Conservation (phyloP, 2,888 invertebrate genomes). For the Protonemura montana region DNA sequence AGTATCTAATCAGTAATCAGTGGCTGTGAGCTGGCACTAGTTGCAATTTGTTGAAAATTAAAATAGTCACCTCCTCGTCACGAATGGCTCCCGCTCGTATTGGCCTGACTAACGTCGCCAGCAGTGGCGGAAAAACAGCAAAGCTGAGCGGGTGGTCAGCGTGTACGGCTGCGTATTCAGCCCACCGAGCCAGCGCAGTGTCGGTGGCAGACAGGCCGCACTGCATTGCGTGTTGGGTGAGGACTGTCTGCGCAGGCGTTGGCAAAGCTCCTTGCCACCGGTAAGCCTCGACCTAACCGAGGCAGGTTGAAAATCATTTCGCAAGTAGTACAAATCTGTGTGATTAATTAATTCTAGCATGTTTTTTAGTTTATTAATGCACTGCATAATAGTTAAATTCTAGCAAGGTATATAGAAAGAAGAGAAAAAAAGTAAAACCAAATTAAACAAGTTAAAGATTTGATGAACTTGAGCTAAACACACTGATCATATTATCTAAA, state of each 20-base stretch:
- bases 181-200: conserved; percentile 78
- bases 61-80: conserved; percentile 63
- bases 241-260: conserved; percentile 80
- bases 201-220: conserved; percentile 80
- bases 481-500: too few species aligned
- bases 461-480: too few species aligned
- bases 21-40: not conserved
- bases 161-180: conserved; percentile 79
- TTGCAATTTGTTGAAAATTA: not conserved
- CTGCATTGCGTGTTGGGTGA: conserved; percentile 94
- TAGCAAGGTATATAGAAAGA: too few species aligned
- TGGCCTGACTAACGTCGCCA: conserved; percentile 74
- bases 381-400: too few species aligned
- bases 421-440: too few species aligned
- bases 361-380: too few species aligned
- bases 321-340: too few species aligned
- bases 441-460: too few species aligned
- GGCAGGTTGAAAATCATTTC: too few species aligned
- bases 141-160: conserved; percentile 86
- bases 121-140: conserved; percentile 75
- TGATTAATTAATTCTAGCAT: too few species aligned
- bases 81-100: conserved; percentile 68
- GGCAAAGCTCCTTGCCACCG: conserved; percentile 90
- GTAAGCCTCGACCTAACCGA: conserved; percentile 68
- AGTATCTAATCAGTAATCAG: too few species aligned